Base-by-base conservation (phyloP, 2,888 invertebrate species). In the Sabatieria punctata region DNA sequence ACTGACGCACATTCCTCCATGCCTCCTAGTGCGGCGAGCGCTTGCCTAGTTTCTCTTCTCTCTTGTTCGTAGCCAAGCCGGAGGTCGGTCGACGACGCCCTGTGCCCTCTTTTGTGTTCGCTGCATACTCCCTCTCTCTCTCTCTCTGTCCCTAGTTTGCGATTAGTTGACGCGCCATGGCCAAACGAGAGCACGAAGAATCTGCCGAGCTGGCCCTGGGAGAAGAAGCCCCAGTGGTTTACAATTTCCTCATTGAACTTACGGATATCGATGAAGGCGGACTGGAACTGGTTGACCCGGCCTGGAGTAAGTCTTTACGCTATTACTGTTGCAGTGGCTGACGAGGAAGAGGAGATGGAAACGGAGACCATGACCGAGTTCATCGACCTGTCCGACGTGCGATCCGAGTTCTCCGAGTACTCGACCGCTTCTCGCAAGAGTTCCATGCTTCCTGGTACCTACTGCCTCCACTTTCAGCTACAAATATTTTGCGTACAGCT, bases 181-280 rank as follows among this genome's bases (percentile, higher is more conserved):
- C n/a, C n/a, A n/a, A n/a, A n/a, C n/a, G n/a, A n/a, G n/a, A n/a
- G n/a, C n/a, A n/a, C n/a, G n/a, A n/a, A n/a, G n/a, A n/a, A n/a
- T n/a, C n/a, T n/a, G n/a, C n/a, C n/a, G n/a, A n/a, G n/a, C n/a
- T n/a, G n/a, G n/a, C n/a, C n/a, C n/a, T n/a, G n/a, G n/a, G n/a
- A n/a, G n/a, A n/a, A n/a, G n/a, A n/a, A n/a, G n/a, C n/a, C n/a
- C n/a, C n/a, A n/a, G n/a, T n/a, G n/a, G n/a, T n/a, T n/a, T n/a
- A n/a, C n/a, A n/a, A 60, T 48, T 63, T 57, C 52, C 55, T 63
- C 42, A 59, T 63, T 49, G 63, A 63, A 51, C 52, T 63, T 49
- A 53, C 54, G 46, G 63, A 62, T 26, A 52, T 60, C 50, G 63
- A 61, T 47, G 60, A 63, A 48, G 63, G 63, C 48, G 63, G 63